These are phyloP conservation scores for Sardina pilchardus DNA, from an alignment of 2,113 vertebrate species.

Conservation along the genomic window DNA sequence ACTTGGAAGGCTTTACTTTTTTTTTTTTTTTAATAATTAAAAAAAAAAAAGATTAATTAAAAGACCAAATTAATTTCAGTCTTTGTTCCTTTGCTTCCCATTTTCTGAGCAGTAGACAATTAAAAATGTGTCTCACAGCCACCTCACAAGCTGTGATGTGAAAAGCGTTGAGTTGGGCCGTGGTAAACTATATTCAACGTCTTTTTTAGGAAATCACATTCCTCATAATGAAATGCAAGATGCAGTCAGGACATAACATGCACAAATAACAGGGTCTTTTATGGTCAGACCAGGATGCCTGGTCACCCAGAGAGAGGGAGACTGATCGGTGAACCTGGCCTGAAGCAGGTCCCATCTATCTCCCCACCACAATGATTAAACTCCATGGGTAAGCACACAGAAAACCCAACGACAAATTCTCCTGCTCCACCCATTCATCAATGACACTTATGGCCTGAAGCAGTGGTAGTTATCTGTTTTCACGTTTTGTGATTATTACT, in stretches of 20 bases:
- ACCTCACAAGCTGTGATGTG: not conserved
- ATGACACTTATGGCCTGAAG: constrained; percentile 4
- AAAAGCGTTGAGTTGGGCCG: not conserved
- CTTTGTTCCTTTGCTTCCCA: not conserved
- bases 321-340: constrained; percentile 62
- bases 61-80: not conserved
- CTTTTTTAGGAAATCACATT: not conserved
- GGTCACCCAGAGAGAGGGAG: constrained; percentile 47
- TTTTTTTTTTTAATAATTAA: not conserved
- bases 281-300: not conserved
- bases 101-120: not conserved
- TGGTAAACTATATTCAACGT: not conserved
- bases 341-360: constrained; percentile 47
- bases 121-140: not conserved
- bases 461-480: not conserved
- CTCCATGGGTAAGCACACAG: constrained; percentile 26
- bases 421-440: constrained; percentile 65
- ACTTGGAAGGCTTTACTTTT: not conserved
- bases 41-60: no score
- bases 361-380: constrained; percentile 47
- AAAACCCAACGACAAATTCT: constrained; percentile 20
- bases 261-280: no score
- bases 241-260: not conserved
- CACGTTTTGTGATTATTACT: not conserved
- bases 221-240: not conserved